These are phyloP conservation scores for Gadus chalcogrammus DNA, from an alignment of 2,113 vertebrate species.

Conservation along the genomic window DNA sequence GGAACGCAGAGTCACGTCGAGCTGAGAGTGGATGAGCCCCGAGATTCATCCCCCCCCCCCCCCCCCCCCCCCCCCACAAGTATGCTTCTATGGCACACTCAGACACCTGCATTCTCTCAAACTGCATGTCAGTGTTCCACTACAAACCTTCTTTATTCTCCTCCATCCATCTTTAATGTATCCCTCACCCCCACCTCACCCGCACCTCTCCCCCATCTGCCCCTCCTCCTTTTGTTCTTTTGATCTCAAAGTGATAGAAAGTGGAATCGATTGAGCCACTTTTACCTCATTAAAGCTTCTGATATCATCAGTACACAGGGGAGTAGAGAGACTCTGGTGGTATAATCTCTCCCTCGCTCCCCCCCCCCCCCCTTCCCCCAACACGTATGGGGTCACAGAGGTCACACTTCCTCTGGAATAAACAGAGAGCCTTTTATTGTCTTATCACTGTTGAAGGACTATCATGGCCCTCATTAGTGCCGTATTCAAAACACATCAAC, in stretches of 20 bases:
- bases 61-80: no score
- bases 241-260: constrained; percentile 33
- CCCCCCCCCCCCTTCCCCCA: neutral
- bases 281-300: constrained; percentile 51
- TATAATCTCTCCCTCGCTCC: constrained; percentile 19
- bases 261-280: constrained; percentile 43
- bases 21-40: no score
- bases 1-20: no score
- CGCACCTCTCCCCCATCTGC: neutral
- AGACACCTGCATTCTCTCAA: no score
- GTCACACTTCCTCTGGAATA: neutral
- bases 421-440: neutral
- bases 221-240: constrained; percentile 37
- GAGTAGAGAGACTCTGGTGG: neutral
- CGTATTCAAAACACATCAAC: no score
- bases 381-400: constrained; percentile 4
- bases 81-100: no score
- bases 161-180: no score
- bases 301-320: constrained; percentile 23
- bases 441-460: neutral
- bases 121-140: no score
- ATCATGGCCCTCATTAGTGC: no score
- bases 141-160: no score
- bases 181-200: neutral
- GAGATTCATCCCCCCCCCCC: no score